Evolutionary conservation across 2,113 vertebrate genomes (phyloP).

Genomic region (Lipophrys pholis): DNA sequence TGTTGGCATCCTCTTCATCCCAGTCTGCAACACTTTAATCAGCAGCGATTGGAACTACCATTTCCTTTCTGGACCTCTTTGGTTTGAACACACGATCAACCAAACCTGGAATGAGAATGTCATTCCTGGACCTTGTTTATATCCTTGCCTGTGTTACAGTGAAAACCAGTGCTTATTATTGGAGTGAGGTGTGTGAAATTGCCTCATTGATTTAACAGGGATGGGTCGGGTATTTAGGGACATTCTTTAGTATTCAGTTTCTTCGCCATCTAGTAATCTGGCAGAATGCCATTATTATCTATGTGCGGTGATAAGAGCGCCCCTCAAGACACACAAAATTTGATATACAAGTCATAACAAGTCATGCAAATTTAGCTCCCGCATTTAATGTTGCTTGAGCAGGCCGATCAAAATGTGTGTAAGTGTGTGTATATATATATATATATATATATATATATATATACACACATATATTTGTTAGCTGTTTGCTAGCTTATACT

Average conservation of each 20-base stretch:
- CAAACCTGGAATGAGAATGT: slow-evolving; percentile 6
- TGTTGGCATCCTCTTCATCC: slow-evolving; percentile 28
- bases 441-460: too few species aligned
- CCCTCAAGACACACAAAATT: too few species aligned
- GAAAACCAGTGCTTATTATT: background rate
- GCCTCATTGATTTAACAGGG: background rate
- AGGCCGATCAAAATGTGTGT: too few species aligned
- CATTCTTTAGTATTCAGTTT: background rate
- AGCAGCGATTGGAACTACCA: slow-evolving; percentile 9
- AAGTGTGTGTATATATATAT: too few species aligned
- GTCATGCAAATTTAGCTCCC: too few species aligned
- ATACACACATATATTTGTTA: too few species aligned
- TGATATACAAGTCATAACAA: too few species aligned
- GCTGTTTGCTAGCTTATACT: too few species aligned
- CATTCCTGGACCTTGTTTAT: slow-evolving; percentile 8
- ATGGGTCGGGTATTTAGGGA: background rate
- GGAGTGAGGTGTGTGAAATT: background rate
- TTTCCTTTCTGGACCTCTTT: slow-evolving; percentile 11
- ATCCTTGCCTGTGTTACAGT: background rate
- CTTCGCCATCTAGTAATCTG: background rate
- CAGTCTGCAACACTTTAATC: slow-evolving; percentile 45
- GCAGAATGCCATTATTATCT: background rate
- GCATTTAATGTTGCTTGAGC: too few species aligned
- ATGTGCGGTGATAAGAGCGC: too few species aligned
- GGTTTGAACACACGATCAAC: slow-evolving; percentile 34